Evolutionary conservation across 2,888 invertebrate genomes (phyloP), one percentile per base, ranked within the genome.

Genomic region (Leptopilina drosophilae): DNA sequence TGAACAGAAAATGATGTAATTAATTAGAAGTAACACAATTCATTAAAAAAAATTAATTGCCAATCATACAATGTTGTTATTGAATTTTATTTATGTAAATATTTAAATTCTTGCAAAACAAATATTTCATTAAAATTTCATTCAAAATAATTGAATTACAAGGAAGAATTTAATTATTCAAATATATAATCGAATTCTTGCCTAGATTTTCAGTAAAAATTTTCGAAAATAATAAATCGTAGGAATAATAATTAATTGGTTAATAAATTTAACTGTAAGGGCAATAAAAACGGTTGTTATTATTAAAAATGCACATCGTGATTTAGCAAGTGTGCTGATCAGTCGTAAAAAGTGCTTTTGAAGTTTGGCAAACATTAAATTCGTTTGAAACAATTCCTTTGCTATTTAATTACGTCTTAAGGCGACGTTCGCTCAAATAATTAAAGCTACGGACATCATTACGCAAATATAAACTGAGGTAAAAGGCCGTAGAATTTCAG

Each of bases 371-470:
- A 66, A 15, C 5, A 67, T 67, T 20, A 53, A 69, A 69, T 14
- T 14, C 53, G 26, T 26, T 53, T 56, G 26, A 69, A n/a, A 69
- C 53, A 69, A 82, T 82, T 87, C 82, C 83, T 84, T 84, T 83
- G 79, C 49, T 76, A 82, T 85, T 86, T 88, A 88, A 89, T 89
- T 88, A 87, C 85, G 84, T 84, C 85, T 87, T 84, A 84, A 79
- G 81, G 80, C 81, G 77, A 79, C 73, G 82, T 79, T 73, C 78
- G 82, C 83, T 86, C 84, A 80, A 87, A 88, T 89, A 87, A 89
- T 88, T 88, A 89, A 85, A 87, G 84, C 82, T 82, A 82, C 83
- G 85, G 84, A 87, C 85, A 85, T 88, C 88, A 89, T 89, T 89
- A 89, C 86, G 86, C 85, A 87, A 85, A 84, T 83, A 87, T 85